Conservation (phyloP, 2,888 invertebrate genomes). For the Drosophila neonasuta region DNA sequence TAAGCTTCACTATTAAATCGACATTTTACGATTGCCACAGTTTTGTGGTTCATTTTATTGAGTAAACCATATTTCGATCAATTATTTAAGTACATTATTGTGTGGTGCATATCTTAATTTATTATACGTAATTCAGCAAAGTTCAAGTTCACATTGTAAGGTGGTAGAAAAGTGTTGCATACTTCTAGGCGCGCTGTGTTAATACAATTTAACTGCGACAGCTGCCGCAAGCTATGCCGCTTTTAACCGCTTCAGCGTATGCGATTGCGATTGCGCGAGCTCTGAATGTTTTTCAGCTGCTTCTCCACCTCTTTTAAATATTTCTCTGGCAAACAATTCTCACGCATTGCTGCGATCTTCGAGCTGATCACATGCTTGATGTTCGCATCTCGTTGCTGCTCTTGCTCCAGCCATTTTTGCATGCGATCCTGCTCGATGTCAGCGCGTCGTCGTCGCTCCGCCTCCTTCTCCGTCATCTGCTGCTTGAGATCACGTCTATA, state of each 20-base stretch:
- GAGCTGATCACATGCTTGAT: slow-evolving; percentile 79
- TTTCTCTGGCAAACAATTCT: slow-evolving; percentile 81
- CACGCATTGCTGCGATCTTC: slow-evolving; percentile 80
- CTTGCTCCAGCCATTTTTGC: slow-evolving; percentile 78
- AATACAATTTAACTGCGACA: neutral
- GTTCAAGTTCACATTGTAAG: neutral
- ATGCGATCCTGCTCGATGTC: slow-evolving; percentile 77
- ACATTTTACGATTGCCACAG: neutral
- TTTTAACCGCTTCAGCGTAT: slow-evolving; percentile 44
- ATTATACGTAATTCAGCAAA: neutral
- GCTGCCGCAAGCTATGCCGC: neutral
- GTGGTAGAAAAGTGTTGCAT: slow-evolving; percentile 25
- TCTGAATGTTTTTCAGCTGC: slow-evolving; percentile 71
- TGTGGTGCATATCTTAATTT: neutral
- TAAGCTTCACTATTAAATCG: slow-evolving; percentile 1
- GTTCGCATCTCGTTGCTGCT: slow-evolving; percentile 79
- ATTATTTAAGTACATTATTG: neutral
- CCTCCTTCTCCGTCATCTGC: slow-evolving; percentile 80
- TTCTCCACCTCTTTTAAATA: slow-evolving; percentile 82
- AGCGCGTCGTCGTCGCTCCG: slow-evolving; percentile 74
- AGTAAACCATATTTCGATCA: neutral
- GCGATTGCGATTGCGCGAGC: slow-evolving; percentile 49
- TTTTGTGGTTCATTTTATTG: no score
- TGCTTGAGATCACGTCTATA: slow-evolving; percentile 80
- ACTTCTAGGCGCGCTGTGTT: slow-evolving; percentile 35